Conservation (phyloP, 2,888 invertebrate genomes). For the Acrocyrtus sp. region DNA sequence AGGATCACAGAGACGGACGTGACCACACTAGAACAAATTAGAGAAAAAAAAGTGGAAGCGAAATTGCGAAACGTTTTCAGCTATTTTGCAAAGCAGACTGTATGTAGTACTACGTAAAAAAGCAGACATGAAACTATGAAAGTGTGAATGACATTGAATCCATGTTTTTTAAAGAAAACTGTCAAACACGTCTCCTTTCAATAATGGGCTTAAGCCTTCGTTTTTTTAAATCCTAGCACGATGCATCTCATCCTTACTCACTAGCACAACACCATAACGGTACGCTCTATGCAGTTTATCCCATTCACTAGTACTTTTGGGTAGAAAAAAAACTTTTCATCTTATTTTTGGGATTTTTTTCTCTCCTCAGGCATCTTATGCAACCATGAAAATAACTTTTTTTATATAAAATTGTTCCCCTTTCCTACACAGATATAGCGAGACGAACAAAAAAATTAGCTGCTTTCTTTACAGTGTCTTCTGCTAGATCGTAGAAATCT, state of each 20-base stretch:
- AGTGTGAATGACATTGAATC: constrained; percentile 45
- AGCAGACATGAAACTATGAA: too few relatives aligned
- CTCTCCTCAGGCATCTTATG: not conserved
- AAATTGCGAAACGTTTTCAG: not conserved
- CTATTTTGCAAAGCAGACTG: too few relatives aligned
- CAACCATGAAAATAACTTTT: not conserved
- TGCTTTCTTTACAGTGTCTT: not conserved
- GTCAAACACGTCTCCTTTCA: too few relatives aligned
- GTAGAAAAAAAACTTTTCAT: not conserved
- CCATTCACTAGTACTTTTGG: too few relatives aligned
- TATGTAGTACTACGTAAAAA: too few relatives aligned
- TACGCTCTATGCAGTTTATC: too few relatives aligned
- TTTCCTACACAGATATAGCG: too few relatives aligned
- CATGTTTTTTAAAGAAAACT: not conserved
- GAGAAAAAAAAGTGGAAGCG: constrained; percentile 1
- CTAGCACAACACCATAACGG: too few relatives aligned
- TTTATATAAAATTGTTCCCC: not conserved
- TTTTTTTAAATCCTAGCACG: too few relatives aligned
- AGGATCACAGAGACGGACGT: constrained; percentile 73
- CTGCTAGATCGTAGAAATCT: too few relatives aligned
- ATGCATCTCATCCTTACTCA: too few relatives aligned
- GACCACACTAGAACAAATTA: constrained; percentile 70
- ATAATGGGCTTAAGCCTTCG: too few relatives aligned
- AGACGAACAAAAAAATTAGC: not conserved
- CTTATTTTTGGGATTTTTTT: not conserved